These are phyloP conservation scores for Oostethus manadensis DNA, from an alignment of 2,113 vertebrate genomes.

Conservation along the genomic window DNA sequence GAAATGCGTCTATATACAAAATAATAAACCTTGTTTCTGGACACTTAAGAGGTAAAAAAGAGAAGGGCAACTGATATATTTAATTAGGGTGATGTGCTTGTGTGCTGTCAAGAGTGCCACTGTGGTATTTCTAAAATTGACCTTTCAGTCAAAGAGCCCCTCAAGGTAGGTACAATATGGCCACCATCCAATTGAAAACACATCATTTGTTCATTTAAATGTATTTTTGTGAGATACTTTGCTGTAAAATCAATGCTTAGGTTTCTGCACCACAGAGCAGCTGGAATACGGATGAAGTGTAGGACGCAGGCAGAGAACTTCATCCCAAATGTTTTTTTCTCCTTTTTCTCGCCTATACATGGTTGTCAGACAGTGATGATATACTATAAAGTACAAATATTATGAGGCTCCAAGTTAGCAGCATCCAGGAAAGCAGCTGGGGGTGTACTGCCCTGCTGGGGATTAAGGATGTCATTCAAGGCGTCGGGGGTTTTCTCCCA, in stretches of 20 bases:
- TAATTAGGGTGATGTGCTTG: conserved; percentile 10
- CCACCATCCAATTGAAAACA: too few species aligned
- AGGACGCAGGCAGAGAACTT: too few species aligned
- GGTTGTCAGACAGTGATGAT: too few species aligned
- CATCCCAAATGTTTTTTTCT: too few species aligned
- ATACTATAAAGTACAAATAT: too few species aligned
- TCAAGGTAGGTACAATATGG: too few species aligned
- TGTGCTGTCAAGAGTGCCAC: conserved; percentile 43
- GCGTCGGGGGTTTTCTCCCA: conserved; percentile 43
- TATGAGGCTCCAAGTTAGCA: neutral
- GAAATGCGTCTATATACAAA: conserved; percentile 20
- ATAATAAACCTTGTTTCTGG: conserved; percentile 11
- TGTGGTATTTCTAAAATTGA: conserved; percentile 60
- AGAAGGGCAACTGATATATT: conserved; percentile 3
- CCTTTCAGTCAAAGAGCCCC: conserved; percentile 17
- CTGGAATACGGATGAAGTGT: too few species aligned
- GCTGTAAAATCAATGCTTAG: too few species aligned
- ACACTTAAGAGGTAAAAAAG: neutral
- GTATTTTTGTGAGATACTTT: too few species aligned
- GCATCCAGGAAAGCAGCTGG: conserved; percentile 18
- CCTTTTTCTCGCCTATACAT: too few species aligned
- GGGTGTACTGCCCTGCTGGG: conserved; percentile 35
- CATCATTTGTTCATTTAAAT: too few species aligned
- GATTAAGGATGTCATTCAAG: conserved; percentile 55
- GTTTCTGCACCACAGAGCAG: too few species aligned